phyloP scores from a whole-genome alignment of 1,140 invertebrate species.

The Drosophila suzukii region DNA sequence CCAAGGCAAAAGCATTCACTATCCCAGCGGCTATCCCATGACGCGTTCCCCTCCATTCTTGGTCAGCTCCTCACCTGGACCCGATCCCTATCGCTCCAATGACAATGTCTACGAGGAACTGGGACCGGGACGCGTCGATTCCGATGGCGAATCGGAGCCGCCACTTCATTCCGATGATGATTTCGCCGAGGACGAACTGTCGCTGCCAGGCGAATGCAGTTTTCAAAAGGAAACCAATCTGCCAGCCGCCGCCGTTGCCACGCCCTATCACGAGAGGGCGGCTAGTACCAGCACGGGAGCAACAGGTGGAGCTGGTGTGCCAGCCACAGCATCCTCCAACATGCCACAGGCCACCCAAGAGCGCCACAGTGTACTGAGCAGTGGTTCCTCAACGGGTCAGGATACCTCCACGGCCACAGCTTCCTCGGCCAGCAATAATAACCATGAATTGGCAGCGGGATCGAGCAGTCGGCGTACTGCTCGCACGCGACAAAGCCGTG shows the following conservation, averaged over 20 bases:
- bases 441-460: conserved; percentile 32
- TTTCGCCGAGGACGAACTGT: conserved; percentile 89
- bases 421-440: conserved; percentile 54
- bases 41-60: conserved; percentile 87
- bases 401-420: conserved; percentile 73
- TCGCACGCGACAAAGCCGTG: conserved; percentile 49
- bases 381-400: conserved; percentile 70
- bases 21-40: conserved; percentile 86
- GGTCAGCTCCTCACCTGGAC: conserved; percentile 89
- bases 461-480: conserved; percentile 34
- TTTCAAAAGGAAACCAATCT: conserved; percentile 75
- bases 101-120: conserved; percentile 90
- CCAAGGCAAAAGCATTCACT: conserved; percentile 87
- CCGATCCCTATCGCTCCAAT: conserved; percentile 88
- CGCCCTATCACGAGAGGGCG: conserved; percentile 84
- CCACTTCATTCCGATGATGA: conserved; percentile 88
- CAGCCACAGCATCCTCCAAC: conserved; percentile 62
- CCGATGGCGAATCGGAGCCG: conserved; percentile 87
- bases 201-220: conserved; percentile 86
- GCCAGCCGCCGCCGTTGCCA: conserved; percentile 59
- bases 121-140: conserved; percentile 85
- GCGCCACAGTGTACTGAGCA: conserved; percentile 79
- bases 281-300: conserved; percentile 29
- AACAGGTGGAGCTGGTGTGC: conserved; percentile 29
- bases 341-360: conserved; percentile 65